These are phyloP conservation scores for Pristionchus maxplancki DNA, from an alignment of 2,888 invertebrate genomes.

Conservation along the genomic window DNA sequence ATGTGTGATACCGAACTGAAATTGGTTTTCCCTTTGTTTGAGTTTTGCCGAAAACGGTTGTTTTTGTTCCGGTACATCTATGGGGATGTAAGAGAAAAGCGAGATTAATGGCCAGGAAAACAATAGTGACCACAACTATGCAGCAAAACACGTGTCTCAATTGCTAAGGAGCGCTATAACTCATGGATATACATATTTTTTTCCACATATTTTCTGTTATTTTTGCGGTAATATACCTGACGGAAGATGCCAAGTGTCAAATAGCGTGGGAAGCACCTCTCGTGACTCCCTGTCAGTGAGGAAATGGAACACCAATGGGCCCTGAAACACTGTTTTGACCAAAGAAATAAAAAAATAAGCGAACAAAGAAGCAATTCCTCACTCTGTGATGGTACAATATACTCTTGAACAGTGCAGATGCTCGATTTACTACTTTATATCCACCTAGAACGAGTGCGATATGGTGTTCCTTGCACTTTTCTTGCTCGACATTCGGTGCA, in stretches of 20 bases:
- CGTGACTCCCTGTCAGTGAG: conserved; percentile 55
- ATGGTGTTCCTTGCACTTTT: conserved; percentile 33
- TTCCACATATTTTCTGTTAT: not conserved
- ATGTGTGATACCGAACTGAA: conserved; percentile 47
- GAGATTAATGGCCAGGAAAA: not conserved
- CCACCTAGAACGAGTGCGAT: conserved; percentile 48
- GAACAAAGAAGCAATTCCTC: too few relatives aligned
- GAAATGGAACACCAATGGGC: conserved; percentile 57
- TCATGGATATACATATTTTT: not conserved
- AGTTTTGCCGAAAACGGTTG: not conserved
- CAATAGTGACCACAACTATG: conserved; percentile 21
- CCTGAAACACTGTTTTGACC: not conserved
- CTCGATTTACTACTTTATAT: conserved; percentile 16
- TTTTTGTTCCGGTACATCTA: not conserved
- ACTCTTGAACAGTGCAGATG: conserved; percentile 41
- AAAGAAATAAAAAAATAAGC: too few relatives aligned
- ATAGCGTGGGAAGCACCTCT: conserved; percentile 33
- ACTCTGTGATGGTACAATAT: conserved; percentile 45
- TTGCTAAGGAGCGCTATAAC: not conserved
- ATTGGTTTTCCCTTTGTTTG: not conserved
- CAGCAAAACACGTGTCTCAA: not conserved
- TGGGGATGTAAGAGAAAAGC: not conserved
- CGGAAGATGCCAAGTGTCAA: conserved; percentile 42
- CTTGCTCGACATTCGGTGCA: not conserved
- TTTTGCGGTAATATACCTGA: not conserved